Conservation (phyloP, 2,888 invertebrate species). For the Dioctria linearis region DNA sequence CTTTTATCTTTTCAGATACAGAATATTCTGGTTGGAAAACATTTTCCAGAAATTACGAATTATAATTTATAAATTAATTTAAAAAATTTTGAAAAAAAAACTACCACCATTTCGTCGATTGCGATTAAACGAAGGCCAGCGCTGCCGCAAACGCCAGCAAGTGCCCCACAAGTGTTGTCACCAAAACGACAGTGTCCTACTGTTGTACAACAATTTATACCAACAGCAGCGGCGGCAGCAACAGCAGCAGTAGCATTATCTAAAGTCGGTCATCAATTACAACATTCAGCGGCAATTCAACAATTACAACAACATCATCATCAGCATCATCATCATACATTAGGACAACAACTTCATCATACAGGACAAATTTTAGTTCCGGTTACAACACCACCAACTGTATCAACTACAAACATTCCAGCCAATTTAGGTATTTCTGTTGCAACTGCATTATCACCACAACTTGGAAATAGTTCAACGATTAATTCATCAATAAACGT, state of each 20-base stretch:
- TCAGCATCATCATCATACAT: conserved; percentile 61
- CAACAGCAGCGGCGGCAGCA: conserved; percentile 70
- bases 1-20: conserved; percentile 16
- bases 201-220: conserved; percentile 64
- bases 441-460: conserved; percentile 64
- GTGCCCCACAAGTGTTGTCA: conserved; percentile 72
- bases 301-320: conserved; percentile 51
- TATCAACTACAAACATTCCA: conserved; percentile 65
- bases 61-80: background rate
- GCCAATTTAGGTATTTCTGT: conserved; percentile 64
- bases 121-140: conserved; percentile 73
- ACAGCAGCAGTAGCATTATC: conserved; percentile 68
- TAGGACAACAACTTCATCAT: conserved; percentile 61
- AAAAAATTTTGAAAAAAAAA: conserved; percentile 65
- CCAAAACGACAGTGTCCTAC: conserved; percentile 72
- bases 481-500: conserved; percentile 57
- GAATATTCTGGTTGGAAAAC: background rate
- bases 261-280: conserved; percentile 59
- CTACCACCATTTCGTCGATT: conserved; percentile 73
- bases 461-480: conserved; percentile 44
- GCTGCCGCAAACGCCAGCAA: conserved; percentile 73
- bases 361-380: conserved; percentile 60
- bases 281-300: conserved; percentile 58
- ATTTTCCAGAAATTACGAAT: background rate
- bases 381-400: conserved; percentile 61